phyloP scores from a whole-genome alignment of 2,888 invertebrate species.

The Microchrysa polita region DNA sequence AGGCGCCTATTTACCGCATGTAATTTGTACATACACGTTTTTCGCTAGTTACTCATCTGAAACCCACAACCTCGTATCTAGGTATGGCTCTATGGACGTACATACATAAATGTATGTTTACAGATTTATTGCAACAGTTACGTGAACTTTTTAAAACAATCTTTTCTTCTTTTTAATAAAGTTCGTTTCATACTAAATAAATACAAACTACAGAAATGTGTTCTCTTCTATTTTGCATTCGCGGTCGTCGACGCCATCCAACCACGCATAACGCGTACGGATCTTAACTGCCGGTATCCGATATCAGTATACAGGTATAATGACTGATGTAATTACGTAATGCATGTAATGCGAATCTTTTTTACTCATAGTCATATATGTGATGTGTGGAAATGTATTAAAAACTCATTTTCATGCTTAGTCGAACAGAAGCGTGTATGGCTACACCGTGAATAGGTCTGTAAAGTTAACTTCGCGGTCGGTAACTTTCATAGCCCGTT shows the following conservation, averaged over 20 bases:
- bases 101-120: background rate
- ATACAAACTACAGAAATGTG: too few species aligned
- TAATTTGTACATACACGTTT: background rate
- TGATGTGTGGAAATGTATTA: conserved; percentile 23
- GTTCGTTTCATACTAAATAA: too few species aligned
- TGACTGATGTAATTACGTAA: conserved; percentile 33
- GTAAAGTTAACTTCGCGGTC: too few species aligned
- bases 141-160: background rate
- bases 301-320: conserved; percentile 3
- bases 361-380: too few species aligned
- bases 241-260: background rate
- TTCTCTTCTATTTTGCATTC: background rate
- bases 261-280: conserved; percentile 6
- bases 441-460: too few species aligned
- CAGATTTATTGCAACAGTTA: conserved; percentile 8
- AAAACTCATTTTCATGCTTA: conserved; percentile 31
- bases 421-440: background rate
- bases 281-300: background rate
- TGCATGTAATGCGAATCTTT: conserved; percentile 24
- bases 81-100: too few species aligned
- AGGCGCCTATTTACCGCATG: background rate
- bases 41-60: background rate
- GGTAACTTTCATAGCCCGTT: too few species aligned
- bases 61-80: too few species aligned
- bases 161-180: background rate